Conservation (phyloP, 2,797 vertebrate genomes). For the Pogoniulus pusillus region DNA sequence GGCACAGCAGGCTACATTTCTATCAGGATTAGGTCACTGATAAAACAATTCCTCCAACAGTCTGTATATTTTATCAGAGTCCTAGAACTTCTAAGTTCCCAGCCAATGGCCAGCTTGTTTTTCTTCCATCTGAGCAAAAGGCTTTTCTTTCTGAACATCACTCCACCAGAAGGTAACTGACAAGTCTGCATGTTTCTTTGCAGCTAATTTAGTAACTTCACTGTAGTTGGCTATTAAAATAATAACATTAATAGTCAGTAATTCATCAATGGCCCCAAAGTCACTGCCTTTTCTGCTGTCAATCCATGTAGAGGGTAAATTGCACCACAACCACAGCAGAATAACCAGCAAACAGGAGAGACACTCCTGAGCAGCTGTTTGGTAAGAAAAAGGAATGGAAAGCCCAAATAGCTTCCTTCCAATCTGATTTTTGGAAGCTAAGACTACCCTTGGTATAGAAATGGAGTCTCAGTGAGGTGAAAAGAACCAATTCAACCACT, state of each 20-base stretch:
- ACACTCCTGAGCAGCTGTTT: conserved; percentile 1
- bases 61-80: background rate
- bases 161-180: background rate
- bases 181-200: background rate
- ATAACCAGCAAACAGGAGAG: conserved; percentile 2
- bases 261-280: conserved; percentile 42
- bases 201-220: conserved; percentile 62
- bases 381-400: background rate
- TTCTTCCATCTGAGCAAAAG: background rate
- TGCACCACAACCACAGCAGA: background rate
- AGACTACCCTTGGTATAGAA: background rate
- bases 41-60: background rate
- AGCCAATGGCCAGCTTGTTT: background rate
- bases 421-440: background rate
- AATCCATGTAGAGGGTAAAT: conserved; percentile 27
- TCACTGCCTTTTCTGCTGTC: conserved; percentile 18
- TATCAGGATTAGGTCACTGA: background rate
- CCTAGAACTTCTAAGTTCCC: background rate
- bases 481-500: background rate
- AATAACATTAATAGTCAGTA: conserved; percentile 50
- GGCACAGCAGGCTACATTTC: background rate
- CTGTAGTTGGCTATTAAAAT: conserved; percentile 24
- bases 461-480: background rate
- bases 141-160: conserved; percentile 28
- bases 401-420: background rate